Evolutionary conservation across 2,888 invertebrate species (phyloP), one percentile per base, ranked within the genome.

Genomic region (Callinectes sapidus): DNA sequence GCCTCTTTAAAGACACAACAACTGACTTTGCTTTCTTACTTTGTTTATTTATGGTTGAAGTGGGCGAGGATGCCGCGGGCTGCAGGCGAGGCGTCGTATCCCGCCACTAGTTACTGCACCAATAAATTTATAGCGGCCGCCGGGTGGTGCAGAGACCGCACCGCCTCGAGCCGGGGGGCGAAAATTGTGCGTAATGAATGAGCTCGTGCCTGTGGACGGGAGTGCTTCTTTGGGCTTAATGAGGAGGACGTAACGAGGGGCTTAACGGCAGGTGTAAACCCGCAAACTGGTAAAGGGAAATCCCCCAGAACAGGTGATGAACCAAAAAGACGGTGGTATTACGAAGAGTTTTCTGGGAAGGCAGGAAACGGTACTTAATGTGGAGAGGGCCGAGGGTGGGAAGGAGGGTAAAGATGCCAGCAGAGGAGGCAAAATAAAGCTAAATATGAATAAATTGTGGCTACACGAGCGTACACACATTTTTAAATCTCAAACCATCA

Each of bases 231-330:
- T 32, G 87, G 39, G 91, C 85, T 91, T 87, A 87, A 91, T 87
- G 91, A 91, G 89, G 86, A 61, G 87, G 89, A 54, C 66, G 61
- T 89, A 89, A 66, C 71, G 71, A 71, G 35, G 66, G 90, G 66
- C 85, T 42, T 91, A 91, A 86, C 91, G 91, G 61, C 55, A 91
- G 87, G 91, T 91, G 91, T 91, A 91, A 91, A 91, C 91, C 61
- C 35, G 87, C 61, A 87, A 91, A 91, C 54, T 91, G 91, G 91
- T 87, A 87, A 91, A 81, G 54, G 61, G 48, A 90, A 87, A 87
- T 81, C 81, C 81, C 35, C 81, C 81, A 10, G 81, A 35, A 35
- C 81, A 81, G 81, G 81, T 81, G 81, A 81, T 81, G 86, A 66
- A 39, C 42, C 86, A 35, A 61, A 77, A 66, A 54, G 35, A 18